These are phyloP conservation scores for Apaloderma vittatum DNA, from an alignment of 2,113 vertebrate genomes.

Conservation along the genomic window DNA sequence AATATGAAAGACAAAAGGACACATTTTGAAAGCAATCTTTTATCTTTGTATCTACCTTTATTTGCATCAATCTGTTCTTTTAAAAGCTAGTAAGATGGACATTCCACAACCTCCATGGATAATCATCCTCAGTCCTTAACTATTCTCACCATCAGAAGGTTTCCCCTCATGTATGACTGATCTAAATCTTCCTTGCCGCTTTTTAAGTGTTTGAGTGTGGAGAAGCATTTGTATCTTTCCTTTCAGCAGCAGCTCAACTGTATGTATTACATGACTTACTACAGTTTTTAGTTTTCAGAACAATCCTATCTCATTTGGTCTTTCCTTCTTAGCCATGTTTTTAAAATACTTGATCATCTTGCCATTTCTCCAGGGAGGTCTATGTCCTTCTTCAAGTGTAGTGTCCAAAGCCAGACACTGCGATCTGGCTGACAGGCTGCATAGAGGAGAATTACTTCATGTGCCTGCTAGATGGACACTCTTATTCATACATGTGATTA, in stretches of 20 bases:
- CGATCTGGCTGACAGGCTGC: not conserved
- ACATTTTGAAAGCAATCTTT: not conserved
- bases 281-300: not conserved
- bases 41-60: not conserved
- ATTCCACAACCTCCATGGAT: not conserved
- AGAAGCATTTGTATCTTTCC: not conserved
- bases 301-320: not conserved
- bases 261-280: not conserved
- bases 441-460: not conserved
- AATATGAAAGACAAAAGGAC: not conserved
- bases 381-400: not conserved
- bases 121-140: not conserved
- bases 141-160: not conserved
- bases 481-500: not conserved
- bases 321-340: not conserved
- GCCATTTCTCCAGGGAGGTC: not conserved
- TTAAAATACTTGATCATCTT: not conserved
- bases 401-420: not conserved
- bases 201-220: not conserved
- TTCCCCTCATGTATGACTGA: not conserved
- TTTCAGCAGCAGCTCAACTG: not conserved
- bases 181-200: not conserved
- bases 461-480: not conserved
- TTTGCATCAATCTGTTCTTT: conserved; percentile 9
- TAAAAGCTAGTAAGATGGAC: not conserved